Evolutionary conservation across 2,888 invertebrate genomes (phyloP).

Genomic region (Rutpela maculata): DNA sequence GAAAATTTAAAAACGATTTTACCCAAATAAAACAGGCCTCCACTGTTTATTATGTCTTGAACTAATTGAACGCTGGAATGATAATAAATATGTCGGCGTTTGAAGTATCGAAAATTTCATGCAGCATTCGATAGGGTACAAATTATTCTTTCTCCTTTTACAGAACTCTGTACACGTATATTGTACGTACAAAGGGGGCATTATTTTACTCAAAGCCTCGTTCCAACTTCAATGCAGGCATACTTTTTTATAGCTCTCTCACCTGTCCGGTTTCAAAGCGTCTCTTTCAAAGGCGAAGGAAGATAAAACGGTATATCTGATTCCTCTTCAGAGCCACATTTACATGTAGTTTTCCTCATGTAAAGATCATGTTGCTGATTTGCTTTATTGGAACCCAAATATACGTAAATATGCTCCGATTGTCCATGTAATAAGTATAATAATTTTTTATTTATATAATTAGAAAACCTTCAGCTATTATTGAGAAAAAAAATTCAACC

Average conservation of each 20-base stretch:
- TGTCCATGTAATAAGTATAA: neutral
- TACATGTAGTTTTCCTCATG: slow-evolving; percentile 1
- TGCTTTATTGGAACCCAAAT: slow-evolving; percentile 27
- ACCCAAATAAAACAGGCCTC: no score
- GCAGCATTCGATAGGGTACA: neutral
- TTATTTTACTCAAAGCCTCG: slow-evolving; percentile 16
- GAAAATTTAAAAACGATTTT: no score
- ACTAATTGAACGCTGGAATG: no score
- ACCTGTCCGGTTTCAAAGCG: slow-evolving; percentile 17
- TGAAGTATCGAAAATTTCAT: neutral
- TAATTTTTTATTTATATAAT: no score
- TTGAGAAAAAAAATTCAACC: no score
- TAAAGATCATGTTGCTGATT: slow-evolving; percentile 10
- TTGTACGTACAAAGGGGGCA: neutral
- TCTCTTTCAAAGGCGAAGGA: neutral
- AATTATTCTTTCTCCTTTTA: neutral
- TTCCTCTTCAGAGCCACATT: neutral
- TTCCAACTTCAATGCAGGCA: slow-evolving; percentile 8
- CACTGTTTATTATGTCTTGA: no score
- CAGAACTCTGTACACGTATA: neutral
- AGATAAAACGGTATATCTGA: neutral
- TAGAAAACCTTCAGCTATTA: no score
- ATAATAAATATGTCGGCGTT: neutral
- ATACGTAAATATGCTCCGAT: neutral
- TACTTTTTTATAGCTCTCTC: slow-evolving; percentile 13